Base-by-base conservation (phyloP, 1,140 invertebrate species). In the Drosophila paulistorum region DNA sequence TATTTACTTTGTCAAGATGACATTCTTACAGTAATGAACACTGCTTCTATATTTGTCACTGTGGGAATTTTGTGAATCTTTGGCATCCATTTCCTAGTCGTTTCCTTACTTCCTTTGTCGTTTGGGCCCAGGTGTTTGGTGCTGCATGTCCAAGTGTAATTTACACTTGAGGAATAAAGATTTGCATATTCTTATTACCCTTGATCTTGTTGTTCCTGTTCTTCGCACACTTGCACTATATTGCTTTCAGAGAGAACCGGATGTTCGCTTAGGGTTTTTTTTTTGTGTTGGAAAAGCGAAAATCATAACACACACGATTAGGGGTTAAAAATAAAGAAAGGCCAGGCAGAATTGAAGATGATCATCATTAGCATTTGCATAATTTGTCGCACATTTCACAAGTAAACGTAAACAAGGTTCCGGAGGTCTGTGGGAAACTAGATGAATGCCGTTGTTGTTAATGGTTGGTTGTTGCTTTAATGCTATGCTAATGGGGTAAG, bases 401-500 rank as follows among this genome's bases (percentile, higher is more conserved):
- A 77, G 81, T 81, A 77, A 74, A 86, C 74, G 37, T 11, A 39
- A 81, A 86, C 77, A 82, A 89, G 84, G 84, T 83, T 70, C 61
- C 51, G 14, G 30, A 23, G 6, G 7, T 13, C 66, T 77, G 65
- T 87, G 83, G 84, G 79, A 87, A 81, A 59, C 69, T 33, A 20
- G 17, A 14, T 9, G 14, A 57, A 14, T 33, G 13, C 45, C 48
- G 42, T 74, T 77, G 83, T 79, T 83, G 63, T 30, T 7, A 30
- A 30, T 30, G 30, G 30, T 30, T 30, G 30, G 30, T 30, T 30
- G 66, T 74, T 84, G 80, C 84, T 68, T 23, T 86, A 86, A 86
- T 87, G 68, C 68, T 80, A 86, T 86, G 83, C 84, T 79, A 86
- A 86, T 86, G 80, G 70, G 77, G 79, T 72, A 86, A 84, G 81